Evolutionary conservation across 2,113 vertebrate species (phyloP), one percentile per base, ranked within the genome.

Genomic region (Notothenia rossii): DNA sequence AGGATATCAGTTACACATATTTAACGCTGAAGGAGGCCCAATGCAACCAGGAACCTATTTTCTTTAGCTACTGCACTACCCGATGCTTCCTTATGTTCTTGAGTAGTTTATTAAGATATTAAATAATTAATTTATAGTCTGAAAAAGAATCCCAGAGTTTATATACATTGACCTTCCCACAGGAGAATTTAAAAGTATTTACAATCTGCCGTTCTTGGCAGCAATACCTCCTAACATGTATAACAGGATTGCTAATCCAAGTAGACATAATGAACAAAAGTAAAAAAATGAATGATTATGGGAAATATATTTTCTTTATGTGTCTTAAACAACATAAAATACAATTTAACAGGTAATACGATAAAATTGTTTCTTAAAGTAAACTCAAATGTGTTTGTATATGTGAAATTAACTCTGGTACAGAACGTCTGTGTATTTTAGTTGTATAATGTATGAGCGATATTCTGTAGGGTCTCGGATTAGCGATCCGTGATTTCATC

Each of bases 401-500:
- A 46, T n/a, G 29, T 65, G 36, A 33, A 51, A 65, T 45, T 8
- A n/a, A 67, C 22, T 18, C 1, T 63, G 12, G 1, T 43, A 29
- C 72, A 40, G 36, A 3, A 13, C 53, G 4, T 12, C n/a, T 56
- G 33, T 75, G 5, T 40, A 20, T 74, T 56, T 50, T n/a, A 54
- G 9, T 25, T 33, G n/a, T 64, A n/a, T 75, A 13, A 65, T 46
- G 11, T 36, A 40, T 59, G 49, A 79, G 33, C 11, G 40, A 50
- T 48, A n/a, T 72, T 81, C 29, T 72, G 48, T 43, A 20, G 9
- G 71, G 48, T 77, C 48, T 67, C 0, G 33, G 69, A 78, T 84
- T 72, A 72, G 65, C 45, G 11, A 81, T 69, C 75, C 66, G 60
- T 72, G 68, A 75, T 85, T 81, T 81, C 78, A 79, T 83, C 53